Evolutionary conservation across 2,113 vertebrate species (phyloP).

Genomic region (Microcebus tavaratra): DNA sequence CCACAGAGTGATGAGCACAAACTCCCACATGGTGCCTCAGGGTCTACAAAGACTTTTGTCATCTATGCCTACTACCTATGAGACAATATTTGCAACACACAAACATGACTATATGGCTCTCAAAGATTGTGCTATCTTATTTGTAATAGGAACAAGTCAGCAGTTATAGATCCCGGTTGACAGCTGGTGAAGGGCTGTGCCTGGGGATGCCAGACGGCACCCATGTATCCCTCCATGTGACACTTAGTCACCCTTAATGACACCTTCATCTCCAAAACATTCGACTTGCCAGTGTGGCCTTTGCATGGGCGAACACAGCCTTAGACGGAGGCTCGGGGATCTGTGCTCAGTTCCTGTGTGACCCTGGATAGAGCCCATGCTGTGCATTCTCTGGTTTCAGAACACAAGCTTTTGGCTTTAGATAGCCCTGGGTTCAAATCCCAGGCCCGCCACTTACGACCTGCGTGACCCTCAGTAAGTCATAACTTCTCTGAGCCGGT

Average conservation of each 20-base stretch:
- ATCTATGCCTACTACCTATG: neutral
- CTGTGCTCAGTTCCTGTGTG: neutral
- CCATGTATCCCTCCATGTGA: neutral
- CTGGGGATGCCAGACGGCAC: neutral
- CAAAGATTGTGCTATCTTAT: neutral
- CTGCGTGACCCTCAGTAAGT: neutral
- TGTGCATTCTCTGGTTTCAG: neutral
- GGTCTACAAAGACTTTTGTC: neutral
- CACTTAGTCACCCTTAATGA: neutral
- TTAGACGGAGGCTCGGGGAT: fast-evolving
- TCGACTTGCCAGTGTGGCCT: neutral
- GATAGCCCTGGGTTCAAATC: neutral
- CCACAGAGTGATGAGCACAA: neutral
- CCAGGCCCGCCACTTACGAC: neutral
- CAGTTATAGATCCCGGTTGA: neutral
- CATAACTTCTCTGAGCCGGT: neutral
- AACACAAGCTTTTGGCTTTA: neutral
- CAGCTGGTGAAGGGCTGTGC: neutral
- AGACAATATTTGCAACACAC: neutral
- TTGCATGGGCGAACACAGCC: neutral
- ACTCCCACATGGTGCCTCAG: neutral
- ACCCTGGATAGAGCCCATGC: too few species aligned
- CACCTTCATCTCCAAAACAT: neutral
- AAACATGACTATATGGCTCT: neutral
- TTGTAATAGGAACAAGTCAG: neutral